Percentiles rank a stretch among this genome's conserved stretches.
Conservation (phyloP, 2,888 invertebrate genomes). For the Dastarcus helophoroides region DNA sequence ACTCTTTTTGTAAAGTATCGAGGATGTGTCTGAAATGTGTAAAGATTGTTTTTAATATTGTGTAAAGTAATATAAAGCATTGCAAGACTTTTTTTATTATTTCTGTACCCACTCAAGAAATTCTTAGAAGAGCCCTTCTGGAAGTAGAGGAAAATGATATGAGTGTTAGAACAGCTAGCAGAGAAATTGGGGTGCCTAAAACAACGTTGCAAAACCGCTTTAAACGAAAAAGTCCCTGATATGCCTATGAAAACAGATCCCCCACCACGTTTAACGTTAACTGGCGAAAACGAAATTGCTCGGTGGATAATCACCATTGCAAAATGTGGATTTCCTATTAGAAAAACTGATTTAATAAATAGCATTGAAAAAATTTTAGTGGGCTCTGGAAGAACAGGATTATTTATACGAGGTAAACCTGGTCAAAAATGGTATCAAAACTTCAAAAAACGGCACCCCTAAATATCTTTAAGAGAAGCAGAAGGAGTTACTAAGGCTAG, state of each 20-base stretch:
- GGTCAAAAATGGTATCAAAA: too few species aligned
- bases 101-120: too few species aligned
- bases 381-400: background rate
- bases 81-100: too few species aligned
- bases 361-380: background rate
- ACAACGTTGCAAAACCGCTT: background rate
- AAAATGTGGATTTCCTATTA: slow-evolving; percentile 1
- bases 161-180: background rate
- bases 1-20: too few species aligned
- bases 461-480: too few species aligned
- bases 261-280: background rate
- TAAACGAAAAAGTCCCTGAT: background rate
- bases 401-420: background rate
- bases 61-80: too few species aligned
- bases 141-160: background rate
- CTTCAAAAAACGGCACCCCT: too few species aligned
- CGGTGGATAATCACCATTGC: background rate
- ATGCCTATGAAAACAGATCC: background rate
- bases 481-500: too few species aligned
- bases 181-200: background rate
- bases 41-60: too few species aligned
- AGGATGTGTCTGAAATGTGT: too few species aligned
- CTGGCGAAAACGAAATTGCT: background rate
- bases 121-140: background rate
- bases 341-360: background rate